These are phyloP conservation scores for Penaeus monodon DNA, from an alignment of 2,888 invertebrate species.

Conservation along the genomic window DNA sequence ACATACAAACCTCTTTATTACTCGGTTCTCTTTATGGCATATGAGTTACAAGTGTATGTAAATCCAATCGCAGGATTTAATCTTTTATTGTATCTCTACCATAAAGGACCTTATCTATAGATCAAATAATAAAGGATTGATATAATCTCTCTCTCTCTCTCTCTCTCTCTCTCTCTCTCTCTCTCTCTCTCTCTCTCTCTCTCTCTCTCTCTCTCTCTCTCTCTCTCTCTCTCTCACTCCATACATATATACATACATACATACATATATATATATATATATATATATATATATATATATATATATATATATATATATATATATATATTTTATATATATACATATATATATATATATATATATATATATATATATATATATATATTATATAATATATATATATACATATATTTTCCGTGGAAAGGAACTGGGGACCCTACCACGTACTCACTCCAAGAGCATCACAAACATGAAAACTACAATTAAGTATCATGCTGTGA, in stretches of 20 bases:
- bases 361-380: no score
- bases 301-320: neutral
- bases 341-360: no score
- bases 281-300: neutral
- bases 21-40: no score
- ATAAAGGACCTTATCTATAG: neutral
- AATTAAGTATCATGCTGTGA: no score
- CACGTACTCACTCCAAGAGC: no score
- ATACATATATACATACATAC: neutral
- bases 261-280: slow-evolving; percentile 1
- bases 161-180: slow-evolving; percentile 19
- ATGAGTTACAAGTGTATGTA: no score
- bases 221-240: slow-evolving; percentile 18
- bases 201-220: slow-evolving; percentile 21
- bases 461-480: no score
- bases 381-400: neutral
- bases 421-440: no score
- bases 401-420: no score
- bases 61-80: no score
- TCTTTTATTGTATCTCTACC: no score
- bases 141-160: neutral
- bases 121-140: neutral
- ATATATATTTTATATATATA: neutral
- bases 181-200: slow-evolving; percentile 16
- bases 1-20: no score